These are phyloP conservation scores for Trachymyrmex septentrionalis DNA, from an alignment of 1,140 invertebrate genomes.

Conservation along the genomic window DNA sequence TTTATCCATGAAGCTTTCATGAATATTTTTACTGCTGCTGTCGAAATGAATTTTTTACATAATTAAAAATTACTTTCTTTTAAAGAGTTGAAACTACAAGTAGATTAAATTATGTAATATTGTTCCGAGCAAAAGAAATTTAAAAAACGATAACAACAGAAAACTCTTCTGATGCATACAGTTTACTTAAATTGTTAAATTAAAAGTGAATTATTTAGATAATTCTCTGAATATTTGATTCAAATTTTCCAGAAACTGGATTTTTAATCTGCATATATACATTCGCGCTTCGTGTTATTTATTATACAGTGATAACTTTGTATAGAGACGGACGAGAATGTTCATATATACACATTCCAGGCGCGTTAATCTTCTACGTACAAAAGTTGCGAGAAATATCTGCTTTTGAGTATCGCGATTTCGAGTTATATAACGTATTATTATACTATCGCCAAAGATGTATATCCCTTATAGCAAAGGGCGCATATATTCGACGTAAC, in stretches of 20 bases:
- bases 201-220: not conserved
- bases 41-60: not conserved
- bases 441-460: slow-evolving; percentile 62
- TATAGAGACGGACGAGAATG: slow-evolving; percentile 15
- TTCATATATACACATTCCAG: slow-evolving; percentile 60
- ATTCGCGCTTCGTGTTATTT: not conserved
- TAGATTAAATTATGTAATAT: not conserved
- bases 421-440: slow-evolving; percentile 57
- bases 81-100: not conserved
- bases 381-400: slow-evolving; percentile 54
- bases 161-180: not conserved
- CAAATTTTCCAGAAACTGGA: not conserved
- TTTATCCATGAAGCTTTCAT: not conserved
- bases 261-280: not conserved
- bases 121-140: not conserved
- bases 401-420: slow-evolving; percentile 53
- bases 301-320: not conserved
- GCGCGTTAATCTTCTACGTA: slow-evolving; percentile 63
- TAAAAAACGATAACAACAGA: not conserved
- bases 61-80: not conserved
- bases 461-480: slow-evolving; percentile 60
- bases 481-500: slow-evolving; percentile 38
- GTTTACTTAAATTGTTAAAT: not conserved
- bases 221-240: not conserved
- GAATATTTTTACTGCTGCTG: not conserved